These are phyloP conservation scores for Apomyelois bistriatella DNA, from an alignment of 2,888 invertebrate species.

Conservation along the genomic window DNA sequence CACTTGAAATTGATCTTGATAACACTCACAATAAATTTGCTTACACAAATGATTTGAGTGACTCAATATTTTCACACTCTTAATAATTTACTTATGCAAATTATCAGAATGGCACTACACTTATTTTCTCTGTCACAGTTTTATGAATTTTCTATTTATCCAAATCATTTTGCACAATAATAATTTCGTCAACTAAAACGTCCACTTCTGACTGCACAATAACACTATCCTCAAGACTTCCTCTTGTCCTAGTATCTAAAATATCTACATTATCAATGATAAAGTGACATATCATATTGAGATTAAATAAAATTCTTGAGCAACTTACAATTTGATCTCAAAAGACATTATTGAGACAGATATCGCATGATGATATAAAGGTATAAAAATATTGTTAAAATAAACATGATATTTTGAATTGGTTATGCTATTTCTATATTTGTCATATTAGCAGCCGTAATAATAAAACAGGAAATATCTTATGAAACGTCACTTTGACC, in stretches of 20 bases:
- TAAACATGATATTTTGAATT: too few species aligned
- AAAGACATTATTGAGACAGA: background rate
- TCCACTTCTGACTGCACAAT: background rate
- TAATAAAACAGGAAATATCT: too few species aligned
- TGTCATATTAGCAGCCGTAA: too few species aligned
- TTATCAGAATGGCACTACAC: slow-evolving; percentile 16
- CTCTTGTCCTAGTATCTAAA: background rate
- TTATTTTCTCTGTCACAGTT: background rate
- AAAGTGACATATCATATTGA: slow-evolving; percentile 8
- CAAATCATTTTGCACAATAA: slow-evolving; percentile 1
- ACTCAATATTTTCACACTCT: slow-evolving; percentile 14
- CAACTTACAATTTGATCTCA: background rate
- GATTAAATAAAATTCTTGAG: slow-evolving; percentile 5
- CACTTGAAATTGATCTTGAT: slow-evolving; percentile 2
- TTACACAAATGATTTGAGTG: slow-evolving; percentile 20
- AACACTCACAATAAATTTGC: slow-evolving; percentile 20
- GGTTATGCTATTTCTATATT: too few species aligned
- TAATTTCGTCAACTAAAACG: background rate
- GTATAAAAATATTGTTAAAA: too few species aligned
- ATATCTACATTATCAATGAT: slow-evolving; percentile 1
- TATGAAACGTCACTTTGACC: too few species aligned
- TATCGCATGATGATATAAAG: too few species aligned
- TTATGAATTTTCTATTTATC: background rate
- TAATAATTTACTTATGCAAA: slow-evolving; percentile 19
- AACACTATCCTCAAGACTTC: background rate